Conservation (phyloP, 2,888 invertebrate genomes). For the Rhagonycha lutea region DNA sequence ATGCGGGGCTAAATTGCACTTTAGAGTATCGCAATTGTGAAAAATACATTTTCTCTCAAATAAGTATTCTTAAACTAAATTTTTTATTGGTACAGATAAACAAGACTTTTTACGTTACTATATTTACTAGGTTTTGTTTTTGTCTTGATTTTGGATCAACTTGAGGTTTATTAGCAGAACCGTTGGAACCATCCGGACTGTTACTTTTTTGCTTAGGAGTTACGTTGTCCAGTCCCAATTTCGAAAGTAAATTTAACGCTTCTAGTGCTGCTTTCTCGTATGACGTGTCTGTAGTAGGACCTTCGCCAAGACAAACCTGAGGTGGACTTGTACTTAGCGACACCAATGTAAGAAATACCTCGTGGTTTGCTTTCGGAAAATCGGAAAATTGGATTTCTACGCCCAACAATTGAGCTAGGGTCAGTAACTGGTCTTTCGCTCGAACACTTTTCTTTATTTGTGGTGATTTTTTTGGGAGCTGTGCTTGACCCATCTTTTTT, state of each 20-base stretch:
- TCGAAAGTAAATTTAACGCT: conserved; percentile 80
- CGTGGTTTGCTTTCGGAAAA: conserved; percentile 88
- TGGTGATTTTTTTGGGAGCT: conserved; percentile 45
- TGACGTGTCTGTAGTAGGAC: conserved; percentile 84
- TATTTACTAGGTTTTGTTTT: conserved; percentile 43
- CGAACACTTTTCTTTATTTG: conserved; percentile 60
- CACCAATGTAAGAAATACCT: conserved; percentile 89
- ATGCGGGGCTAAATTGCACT: too few relatives aligned
- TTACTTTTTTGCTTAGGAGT: conserved; percentile 46
- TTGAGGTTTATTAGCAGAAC: conserved; percentile 27
- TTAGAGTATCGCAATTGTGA: too few relatives aligned
- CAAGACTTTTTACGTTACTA: conserved; percentile 16
- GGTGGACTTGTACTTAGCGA: conserved; percentile 89
- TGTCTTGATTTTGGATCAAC: conserved; percentile 41
- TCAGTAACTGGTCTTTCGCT: conserved; percentile 84
- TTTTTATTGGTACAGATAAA: conserved; percentile 37
- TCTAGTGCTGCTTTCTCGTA: conserved; percentile 85
- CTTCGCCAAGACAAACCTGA: conserved; percentile 91
- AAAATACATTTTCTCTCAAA: not conserved
- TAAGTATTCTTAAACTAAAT: not conserved
- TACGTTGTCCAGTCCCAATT: conserved; percentile 79
- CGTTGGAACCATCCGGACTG: conserved; percentile 7
- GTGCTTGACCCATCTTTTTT: conserved; percentile 45
- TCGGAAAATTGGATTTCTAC: conserved; percentile 86
- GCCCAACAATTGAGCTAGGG: conserved; percentile 83